Conservation (phyloP, 2,888 invertebrate species). For the Marronus borbonicus region DNA sequence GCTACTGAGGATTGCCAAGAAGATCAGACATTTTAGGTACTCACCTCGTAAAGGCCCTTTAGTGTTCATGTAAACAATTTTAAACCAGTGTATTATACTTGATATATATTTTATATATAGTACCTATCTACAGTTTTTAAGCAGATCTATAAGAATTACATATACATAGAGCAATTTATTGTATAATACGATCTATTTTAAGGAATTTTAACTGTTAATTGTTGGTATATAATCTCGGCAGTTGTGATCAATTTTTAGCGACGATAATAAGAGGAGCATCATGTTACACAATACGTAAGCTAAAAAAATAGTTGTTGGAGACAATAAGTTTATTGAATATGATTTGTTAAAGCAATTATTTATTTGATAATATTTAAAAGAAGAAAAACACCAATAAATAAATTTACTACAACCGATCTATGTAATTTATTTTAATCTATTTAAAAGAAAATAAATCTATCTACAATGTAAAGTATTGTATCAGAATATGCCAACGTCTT, state of each 20-base stretch:
- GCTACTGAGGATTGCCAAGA: slow-evolving; percentile 89
- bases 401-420: background rate
- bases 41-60: slow-evolving; percentile 19
- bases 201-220: slow-evolving; percentile 13
- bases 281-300: too few species aligned
- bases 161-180: slow-evolving; percentile 5
- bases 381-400: slow-evolving; percentile 4
- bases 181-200: slow-evolving; percentile 19
- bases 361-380: slow-evolving; percentile 12
- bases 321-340: slow-evolving; percentile 18
- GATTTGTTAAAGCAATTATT: slow-evolving; percentile 13
- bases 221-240: slow-evolving; percentile 5
- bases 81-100: slow-evolving; percentile 3
- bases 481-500: too few species aligned
- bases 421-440: background rate
- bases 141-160: slow-evolving; percentile 12
- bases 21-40: slow-evolving; percentile 82
- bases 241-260: slow-evolving; percentile 18
- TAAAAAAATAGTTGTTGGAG: background rate
- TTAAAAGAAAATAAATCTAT: background rate
- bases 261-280: too few species aligned
- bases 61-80: slow-evolving; percentile 21
- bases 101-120: slow-evolving; percentile 42
- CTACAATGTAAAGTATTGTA: too few species aligned
- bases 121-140: slow-evolving; percentile 18